These are phyloP conservation scores for Invenusta paracnida DNA, from an alignment of 2,888 invertebrate genomes.

Conservation along the genomic window DNA sequence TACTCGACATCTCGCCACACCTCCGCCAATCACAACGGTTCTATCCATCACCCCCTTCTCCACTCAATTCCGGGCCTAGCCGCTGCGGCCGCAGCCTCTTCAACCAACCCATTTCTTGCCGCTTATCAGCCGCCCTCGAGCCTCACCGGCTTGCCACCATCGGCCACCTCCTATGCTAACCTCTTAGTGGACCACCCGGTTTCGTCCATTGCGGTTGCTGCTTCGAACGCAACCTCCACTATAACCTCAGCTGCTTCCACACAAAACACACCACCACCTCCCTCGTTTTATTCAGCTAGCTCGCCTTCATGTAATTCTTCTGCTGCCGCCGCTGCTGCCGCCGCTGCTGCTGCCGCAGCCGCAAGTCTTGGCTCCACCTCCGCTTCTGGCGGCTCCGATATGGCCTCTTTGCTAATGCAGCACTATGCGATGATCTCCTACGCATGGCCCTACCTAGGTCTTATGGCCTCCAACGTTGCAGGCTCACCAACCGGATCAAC, in stretches of 20 bases:
- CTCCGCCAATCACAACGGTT: not conserved
- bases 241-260: not conserved
- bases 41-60: not conserved
- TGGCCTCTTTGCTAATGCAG: not conserved
- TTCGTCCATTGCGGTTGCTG: not conserved
- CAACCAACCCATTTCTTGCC: not conserved
- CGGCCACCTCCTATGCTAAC: too few species aligned
- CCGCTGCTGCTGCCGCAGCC: too few species aligned
- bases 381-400: not conserved
- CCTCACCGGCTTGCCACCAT: not conserved
- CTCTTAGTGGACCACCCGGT: not conserved
- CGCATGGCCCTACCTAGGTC: slow-evolving; percentile 6
- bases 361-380: not conserved
- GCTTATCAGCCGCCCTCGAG: not conserved
- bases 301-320: too few species aligned
- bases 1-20: not conserved
- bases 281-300: not conserved
- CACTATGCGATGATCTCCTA: slow-evolving; percentile 11
- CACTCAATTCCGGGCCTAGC: not conserved
- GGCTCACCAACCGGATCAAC: not conserved
- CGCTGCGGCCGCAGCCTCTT: not conserved
- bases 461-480: not conserved
- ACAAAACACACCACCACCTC: not conserved
- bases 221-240: not conserved
- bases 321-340: not conserved